phyloP scores from a whole-genome alignment of 2,113 vertebrate species.

The Thinocorus orbignyianus region DNA sequence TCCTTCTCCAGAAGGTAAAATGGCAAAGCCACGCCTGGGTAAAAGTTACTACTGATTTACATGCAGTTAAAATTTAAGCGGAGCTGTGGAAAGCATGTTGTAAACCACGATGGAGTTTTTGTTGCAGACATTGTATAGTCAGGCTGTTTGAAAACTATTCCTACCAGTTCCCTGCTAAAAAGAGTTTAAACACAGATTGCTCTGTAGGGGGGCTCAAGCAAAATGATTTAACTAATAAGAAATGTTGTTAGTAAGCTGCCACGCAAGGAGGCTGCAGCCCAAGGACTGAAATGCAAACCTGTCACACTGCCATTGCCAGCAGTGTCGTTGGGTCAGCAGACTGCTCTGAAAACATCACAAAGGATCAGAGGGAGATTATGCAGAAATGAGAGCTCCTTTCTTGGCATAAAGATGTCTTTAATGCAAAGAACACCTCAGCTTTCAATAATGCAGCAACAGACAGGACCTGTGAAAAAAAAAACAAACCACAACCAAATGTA shows the following conservation, averaged over 20 bases:
- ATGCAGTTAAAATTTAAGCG: neutral
- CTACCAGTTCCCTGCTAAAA: neutral
- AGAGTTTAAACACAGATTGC: neutral
- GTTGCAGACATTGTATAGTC: neutral
- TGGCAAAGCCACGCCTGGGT: neutral
- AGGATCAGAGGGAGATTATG: neutral
- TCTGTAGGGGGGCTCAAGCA: neutral
- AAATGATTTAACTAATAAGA: neutral
- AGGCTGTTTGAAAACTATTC: neutral
- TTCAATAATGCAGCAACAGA: neutral
- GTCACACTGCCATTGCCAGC: neutral
- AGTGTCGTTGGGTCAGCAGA: neutral
- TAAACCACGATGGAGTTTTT: neutral
- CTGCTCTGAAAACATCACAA: neutral
- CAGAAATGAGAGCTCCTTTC: neutral
- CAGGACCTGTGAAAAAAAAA: neutral
- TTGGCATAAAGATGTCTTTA: neutral
- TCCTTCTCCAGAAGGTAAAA: neutral
- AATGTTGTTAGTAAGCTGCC: neutral
- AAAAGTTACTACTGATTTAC: neutral
- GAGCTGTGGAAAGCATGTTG: neutral
- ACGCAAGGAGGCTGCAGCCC: neutral
- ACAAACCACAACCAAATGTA: too few relatives aligned
- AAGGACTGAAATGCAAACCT: neutral
- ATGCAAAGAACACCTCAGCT: neutral